These are phyloP conservation scores for Dryomyza anilis DNA, from an alignment of 2,888 invertebrate species.

Conservation along the genomic window DNA sequence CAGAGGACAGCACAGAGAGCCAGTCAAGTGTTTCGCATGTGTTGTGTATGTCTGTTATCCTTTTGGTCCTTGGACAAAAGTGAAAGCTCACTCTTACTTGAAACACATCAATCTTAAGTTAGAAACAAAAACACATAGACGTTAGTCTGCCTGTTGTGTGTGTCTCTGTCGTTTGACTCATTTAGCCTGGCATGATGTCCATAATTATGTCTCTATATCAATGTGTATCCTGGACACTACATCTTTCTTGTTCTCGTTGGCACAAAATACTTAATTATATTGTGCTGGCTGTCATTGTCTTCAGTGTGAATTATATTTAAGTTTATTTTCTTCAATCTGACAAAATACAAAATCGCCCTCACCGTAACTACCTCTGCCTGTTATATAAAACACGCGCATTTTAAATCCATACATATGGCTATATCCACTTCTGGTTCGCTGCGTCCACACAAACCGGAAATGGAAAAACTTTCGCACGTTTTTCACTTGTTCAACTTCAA, in stretches of 20 bases:
- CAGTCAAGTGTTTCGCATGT: conserved; percentile 3
- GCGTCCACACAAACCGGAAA: conserved; percentile 24
- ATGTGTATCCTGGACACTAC: not conserved
- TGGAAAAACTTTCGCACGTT: conserved; percentile 32
- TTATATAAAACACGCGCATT: not conserved
- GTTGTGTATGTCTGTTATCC: not conserved
- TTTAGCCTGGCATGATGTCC: not conserved
- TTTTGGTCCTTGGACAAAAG: not conserved
- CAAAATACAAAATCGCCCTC: not conserved
- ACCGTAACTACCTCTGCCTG: not conserved
- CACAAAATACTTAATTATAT: conserved; percentile 49
- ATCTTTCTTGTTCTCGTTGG: not conserved
- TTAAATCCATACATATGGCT: conserved; percentile 11
- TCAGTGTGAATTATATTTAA: conserved; percentile 31
- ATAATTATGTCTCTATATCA: not conserved
- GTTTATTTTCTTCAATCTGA: not conserved
- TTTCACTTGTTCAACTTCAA: not conserved
- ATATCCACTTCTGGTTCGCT: conserved; percentile 18
- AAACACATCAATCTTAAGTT: conserved; percentile 7
- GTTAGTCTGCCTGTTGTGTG: not conserved
- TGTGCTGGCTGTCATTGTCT: conserved; percentile 52
- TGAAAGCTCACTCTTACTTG: conserved; percentile 1
- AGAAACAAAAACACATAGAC: not conserved
- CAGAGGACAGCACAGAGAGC: not conserved
- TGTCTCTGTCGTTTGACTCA: not conserved